Evolutionary conservation across 2,113 vertebrate species (phyloP).

Genomic region (Salvator merianae): DNA sequence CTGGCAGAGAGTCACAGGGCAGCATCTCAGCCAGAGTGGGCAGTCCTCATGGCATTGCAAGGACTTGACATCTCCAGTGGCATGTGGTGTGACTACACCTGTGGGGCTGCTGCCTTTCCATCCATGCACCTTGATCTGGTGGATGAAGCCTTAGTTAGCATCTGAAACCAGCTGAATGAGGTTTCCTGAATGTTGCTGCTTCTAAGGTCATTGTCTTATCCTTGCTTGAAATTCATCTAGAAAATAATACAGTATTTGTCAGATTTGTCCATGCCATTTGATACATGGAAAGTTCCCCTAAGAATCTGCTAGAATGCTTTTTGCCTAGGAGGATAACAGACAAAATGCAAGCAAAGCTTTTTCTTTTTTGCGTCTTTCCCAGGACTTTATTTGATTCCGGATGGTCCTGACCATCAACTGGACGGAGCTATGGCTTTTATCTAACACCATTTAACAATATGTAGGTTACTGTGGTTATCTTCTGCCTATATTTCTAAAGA

Average conservation of each 20-base stretch:
- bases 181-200: neutral
- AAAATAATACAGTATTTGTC: neutral
- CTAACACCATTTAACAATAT: neutral
- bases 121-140: too few species aligned
- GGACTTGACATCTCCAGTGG: too few species aligned
- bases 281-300: neutral
- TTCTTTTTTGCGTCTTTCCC: neutral
- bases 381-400: neutral
- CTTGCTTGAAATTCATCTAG: neutral
- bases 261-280: neutral
- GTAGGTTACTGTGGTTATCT: neutral
- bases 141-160: neutral
- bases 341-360: neutral
- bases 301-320: neutral
- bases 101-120: too few species aligned
- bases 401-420: neutral
- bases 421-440: neutral
- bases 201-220: neutral
- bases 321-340: neutral
- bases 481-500: neutral
- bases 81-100: too few species aligned
- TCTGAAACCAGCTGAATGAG: neutral
- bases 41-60: too few species aligned
- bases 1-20: too few species aligned
- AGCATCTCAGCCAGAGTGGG: too few species aligned